phyloP scores from a whole-genome alignment of 2,888 invertebrate species.

The Mylabris sibirica region DNA sequence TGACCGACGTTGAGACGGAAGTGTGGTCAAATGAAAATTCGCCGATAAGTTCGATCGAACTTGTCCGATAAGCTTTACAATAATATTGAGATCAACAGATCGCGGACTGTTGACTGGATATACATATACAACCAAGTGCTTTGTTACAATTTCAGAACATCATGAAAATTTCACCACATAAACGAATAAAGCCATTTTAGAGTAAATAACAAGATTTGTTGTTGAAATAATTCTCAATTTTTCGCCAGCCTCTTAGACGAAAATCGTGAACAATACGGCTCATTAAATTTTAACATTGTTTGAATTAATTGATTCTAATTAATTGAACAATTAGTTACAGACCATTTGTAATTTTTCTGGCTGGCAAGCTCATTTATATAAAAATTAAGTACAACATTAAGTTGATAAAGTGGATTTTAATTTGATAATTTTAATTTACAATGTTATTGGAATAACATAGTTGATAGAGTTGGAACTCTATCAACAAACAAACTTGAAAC shows the following conservation, averaged over 20 bases:
- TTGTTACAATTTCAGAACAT: too few species aligned
- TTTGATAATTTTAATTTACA: conserved; percentile 4
- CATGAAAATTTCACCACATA: not conserved
- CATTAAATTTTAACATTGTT: conserved; percentile 16
- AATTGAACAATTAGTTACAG: conserved; percentile 15
- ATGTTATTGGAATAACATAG: too few species aligned
- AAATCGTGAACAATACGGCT: not conserved
- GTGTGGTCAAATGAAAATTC: too few species aligned
- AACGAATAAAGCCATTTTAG: not conserved
- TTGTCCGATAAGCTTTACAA: too few species aligned
- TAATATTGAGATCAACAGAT: too few species aligned
- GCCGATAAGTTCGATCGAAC: too few species aligned
- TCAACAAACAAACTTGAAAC: conserved; percentile 9
- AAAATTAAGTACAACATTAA: not conserved
- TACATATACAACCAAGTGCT: too few species aligned
- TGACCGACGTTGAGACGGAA: too few species aligned
- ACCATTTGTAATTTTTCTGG: conserved; percentile 12
- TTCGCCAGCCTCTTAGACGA: too few species aligned
- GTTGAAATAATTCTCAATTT: not conserved
- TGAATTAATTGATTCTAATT: conserved; percentile 29
- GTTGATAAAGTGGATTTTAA: not conserved
- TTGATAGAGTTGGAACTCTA: too few species aligned
- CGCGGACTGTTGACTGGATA: too few species aligned
- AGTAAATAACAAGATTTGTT: not conserved
- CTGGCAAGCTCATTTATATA: not conserved